Evolutionary conservation across 2,888 invertebrate genomes (phyloP).

Genomic region (Sphaerophoria rueppellii): DNA sequence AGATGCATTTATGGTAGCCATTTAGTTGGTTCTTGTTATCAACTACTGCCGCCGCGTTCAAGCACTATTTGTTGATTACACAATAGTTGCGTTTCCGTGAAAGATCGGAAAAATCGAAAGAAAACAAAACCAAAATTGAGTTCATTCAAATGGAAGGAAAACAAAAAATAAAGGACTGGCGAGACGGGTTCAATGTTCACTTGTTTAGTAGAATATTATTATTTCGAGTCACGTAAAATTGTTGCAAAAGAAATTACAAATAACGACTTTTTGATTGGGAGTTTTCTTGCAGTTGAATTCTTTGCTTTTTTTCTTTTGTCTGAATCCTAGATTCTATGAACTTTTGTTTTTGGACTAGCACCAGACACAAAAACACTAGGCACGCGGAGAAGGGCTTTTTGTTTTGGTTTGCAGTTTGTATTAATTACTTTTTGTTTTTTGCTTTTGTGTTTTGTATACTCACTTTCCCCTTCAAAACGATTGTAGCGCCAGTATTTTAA

Average conservation of each 20-base stretch:
- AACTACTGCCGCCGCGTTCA: conserved; percentile 23
- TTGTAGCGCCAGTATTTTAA: conserved; percentile 55
- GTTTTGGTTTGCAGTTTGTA: conserved; percentile 41
- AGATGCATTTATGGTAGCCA: conserved; percentile 74
- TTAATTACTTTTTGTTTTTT: conserved; percentile 11
- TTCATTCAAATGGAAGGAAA: conserved; percentile 54
- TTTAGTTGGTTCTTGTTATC: conserved; percentile 56
- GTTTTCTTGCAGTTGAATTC: conserved; percentile 1
- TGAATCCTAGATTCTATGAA: conserved; percentile 26
- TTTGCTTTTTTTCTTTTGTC: conserved; percentile 9
- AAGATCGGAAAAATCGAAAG: conserved; percentile 40
- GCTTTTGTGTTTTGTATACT: conserved; percentile 18
- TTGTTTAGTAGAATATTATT: conserved; percentile 21
- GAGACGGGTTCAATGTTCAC: conserved; percentile 61
- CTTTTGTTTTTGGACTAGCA: conserved; percentile 22
- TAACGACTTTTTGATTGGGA: conserved; percentile 17
- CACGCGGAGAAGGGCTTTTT: conserved; percentile 46
- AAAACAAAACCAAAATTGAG: conserved; percentile 71
- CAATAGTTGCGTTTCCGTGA: conserved; percentile 60
- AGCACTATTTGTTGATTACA: conserved; percentile 59
- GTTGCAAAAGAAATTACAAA: conserved; percentile 35
- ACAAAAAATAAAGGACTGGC: conserved; percentile 27
- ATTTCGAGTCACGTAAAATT: conserved; percentile 23
- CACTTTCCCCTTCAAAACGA: conserved; percentile 37
- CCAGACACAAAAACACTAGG: conserved; percentile 52